Evolutionary conservation across 2,888 invertebrate genomes (phyloP), one percentile per base, ranked within the genome.

Genomic region (Galerucella pusilla): DNA sequence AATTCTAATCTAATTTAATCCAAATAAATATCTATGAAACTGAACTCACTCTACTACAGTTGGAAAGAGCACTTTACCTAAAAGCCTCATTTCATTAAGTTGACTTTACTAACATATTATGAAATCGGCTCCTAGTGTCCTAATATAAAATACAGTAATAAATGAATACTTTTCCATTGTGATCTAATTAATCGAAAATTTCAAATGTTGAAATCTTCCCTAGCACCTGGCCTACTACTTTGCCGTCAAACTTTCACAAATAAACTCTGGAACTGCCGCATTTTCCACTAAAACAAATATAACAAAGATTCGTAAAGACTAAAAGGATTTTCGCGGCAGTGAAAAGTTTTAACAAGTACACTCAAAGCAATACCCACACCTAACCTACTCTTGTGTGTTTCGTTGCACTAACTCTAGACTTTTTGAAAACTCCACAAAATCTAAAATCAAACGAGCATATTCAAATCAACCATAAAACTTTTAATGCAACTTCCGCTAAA

Each of bases 271-370:
- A 54, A 35, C 3, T 45, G 65, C 65, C 45, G 65, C 57, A 71
- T 71, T 70, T 70, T 70, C 52, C 54, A 63, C 11, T 71, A 65
- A 71, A 71, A 65, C 71, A 71, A 71, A 71, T 71, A 63, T 65
- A 76, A 76, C 76, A 73, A 76, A 76, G 76, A 78, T 73, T 75
- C 61, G 68, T 65, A 73, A 70, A 49, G 73, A 71, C 74, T 73
- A 75, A 76, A 76, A 78, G 78, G 75, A 76, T 76, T 73, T 68
- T 73, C 68, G 54, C 68, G 70, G 67, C 49, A 76, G 71, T n/a
- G 74, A 71, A 76, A 78, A 78, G 76, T 78, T 78, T 75, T 73
- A 73, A 76, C 76, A 72, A 78, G 78, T 75, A 71, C 72, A 73
- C 73, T 77, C 65, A 65, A 57, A 65, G 71, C 65, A 71, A 71